Conservation (phyloP, 2,888 invertebrate genomes). For the Neoaliturus tenellus region DNA sequence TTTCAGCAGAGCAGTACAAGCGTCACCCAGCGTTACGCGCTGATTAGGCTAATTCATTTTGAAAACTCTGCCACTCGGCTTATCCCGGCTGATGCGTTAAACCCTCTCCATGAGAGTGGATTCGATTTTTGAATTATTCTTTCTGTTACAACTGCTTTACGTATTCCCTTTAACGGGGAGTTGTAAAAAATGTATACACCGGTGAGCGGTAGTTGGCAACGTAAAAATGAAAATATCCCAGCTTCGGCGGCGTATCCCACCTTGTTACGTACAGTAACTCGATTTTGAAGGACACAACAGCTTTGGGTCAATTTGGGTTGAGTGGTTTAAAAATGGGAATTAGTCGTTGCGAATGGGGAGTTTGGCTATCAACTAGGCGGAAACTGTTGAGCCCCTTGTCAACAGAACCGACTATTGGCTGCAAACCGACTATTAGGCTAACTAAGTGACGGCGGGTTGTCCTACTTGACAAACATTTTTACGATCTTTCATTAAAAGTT, state of each 20-base stretch:
- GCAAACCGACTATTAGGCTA: no score
- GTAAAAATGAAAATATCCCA: not conserved
- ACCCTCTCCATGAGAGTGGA: constrained; percentile 53
- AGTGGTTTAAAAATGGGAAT: constrained; percentile 11
- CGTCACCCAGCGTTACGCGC: constrained; percentile 50
- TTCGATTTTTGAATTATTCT: constrained; percentile 59
- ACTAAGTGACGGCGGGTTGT: no score
- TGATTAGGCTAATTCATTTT: constrained; percentile 57
- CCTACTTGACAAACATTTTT: no score
- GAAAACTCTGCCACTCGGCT: constrained; percentile 54
- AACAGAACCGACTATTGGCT: no score
- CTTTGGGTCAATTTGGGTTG: not conserved
- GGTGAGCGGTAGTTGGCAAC: not conserved
- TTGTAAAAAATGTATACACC: constrained; percentile 8
- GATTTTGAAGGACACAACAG: not conserved
- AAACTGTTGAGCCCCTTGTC: not conserved
- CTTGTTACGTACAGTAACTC: not conserved
- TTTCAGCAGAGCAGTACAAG: constrained; percentile 26
- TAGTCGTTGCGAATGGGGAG: not conserved
- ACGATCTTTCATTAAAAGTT: no score
- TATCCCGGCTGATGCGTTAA: constrained; percentile 55
- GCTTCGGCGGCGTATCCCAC: not conserved
- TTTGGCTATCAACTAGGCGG: not conserved
- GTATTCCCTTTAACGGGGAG: constrained; percentile 41
- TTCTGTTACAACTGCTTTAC: constrained; percentile 54